Conservation (phyloP, 2,797 vertebrate species). For the Pangasius macronema region DNA sequence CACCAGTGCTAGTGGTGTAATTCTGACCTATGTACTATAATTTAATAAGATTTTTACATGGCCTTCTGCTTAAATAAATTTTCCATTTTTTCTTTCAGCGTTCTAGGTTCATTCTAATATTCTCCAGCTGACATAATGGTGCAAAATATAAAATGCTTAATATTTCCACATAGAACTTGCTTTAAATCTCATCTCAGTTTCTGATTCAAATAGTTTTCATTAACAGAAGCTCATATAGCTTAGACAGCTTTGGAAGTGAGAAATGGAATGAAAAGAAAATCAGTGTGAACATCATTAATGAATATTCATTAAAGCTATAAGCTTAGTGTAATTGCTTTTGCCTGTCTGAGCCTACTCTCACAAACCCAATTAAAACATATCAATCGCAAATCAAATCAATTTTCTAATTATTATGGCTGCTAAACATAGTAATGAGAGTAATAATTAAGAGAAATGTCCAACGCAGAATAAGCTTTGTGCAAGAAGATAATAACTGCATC, state of each 20-base stretch:
- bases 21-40: background rate
- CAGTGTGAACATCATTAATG: conserved; percentile 54
- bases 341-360: conserved; percentile 46
- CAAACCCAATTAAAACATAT: conserved; percentile 52
- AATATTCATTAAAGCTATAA: conserved; percentile 45
- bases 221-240: conserved; percentile 42
- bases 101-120: background rate
- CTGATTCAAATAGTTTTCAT: conserved; percentile 38
- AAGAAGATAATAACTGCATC: conserved; percentile 31
- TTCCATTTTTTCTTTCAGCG: background rate
- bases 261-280: conserved; percentile 47
- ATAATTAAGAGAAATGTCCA: conserved; percentile 53
- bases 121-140: conserved; percentile 1
- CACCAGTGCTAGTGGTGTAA: background rate
- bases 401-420: conserved; percentile 51
- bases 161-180: background rate
- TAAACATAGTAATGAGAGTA: conserved; percentile 48
- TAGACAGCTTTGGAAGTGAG: conserved; percentile 45
- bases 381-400: conserved; percentile 54
- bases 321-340: conserved; percentile 49
- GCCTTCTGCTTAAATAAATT: background rate
- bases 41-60: background rate
- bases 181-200: conserved; percentile 7
- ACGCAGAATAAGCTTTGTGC: conserved; percentile 12
- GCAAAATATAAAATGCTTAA: background rate